Conservation (phyloP, 2,888 invertebrate genomes). For the Diloba caeruleocephala region DNA sequence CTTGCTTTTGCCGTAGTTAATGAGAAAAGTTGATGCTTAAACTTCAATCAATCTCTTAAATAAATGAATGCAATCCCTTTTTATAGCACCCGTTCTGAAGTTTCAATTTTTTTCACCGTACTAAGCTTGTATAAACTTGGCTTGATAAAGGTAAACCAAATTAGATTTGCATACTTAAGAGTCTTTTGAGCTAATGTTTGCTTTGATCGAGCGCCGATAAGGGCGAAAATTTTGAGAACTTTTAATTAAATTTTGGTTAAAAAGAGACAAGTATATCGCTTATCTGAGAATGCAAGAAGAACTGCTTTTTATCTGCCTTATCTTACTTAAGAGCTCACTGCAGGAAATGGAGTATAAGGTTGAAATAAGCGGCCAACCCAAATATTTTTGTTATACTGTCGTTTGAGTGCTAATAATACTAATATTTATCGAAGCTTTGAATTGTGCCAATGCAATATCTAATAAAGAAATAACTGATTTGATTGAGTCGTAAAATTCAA, state of each 20-base stretch:
- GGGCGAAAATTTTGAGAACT: constrained; percentile 52
- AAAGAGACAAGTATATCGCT: neutral
- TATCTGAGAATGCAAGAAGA: too few relatives aligned
- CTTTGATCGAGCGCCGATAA: constrained; percentile 57
- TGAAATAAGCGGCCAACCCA: too few relatives aligned
- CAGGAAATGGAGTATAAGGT: too few relatives aligned
- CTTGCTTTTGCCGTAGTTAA: constrained; percentile 40
- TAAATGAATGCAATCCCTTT: constrained; percentile 59
- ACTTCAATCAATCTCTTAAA: constrained; percentile 58
- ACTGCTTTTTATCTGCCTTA: too few relatives aligned
- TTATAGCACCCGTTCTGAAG: constrained; percentile 39
- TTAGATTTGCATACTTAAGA: constrained; percentile 61
- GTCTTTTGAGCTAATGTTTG: constrained; percentile 55
- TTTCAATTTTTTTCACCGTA: constrained; percentile 44
- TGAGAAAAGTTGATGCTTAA: constrained; percentile 52
- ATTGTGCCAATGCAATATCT: too few relatives aligned
- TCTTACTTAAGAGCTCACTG: too few relatives aligned
- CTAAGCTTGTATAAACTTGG: constrained; percentile 49
- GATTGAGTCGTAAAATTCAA: too few relatives aligned
- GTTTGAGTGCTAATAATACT: too few relatives aligned
- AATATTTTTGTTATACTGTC: too few relatives aligned
- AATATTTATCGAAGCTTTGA: too few relatives aligned
- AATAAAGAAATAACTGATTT: too few relatives aligned
- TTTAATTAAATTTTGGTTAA: constrained; percentile 54
- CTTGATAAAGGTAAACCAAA: constrained; percentile 49